Conservation (phyloP, 2,113 vertebrate genomes). For the Setophaga petechia region DNA sequence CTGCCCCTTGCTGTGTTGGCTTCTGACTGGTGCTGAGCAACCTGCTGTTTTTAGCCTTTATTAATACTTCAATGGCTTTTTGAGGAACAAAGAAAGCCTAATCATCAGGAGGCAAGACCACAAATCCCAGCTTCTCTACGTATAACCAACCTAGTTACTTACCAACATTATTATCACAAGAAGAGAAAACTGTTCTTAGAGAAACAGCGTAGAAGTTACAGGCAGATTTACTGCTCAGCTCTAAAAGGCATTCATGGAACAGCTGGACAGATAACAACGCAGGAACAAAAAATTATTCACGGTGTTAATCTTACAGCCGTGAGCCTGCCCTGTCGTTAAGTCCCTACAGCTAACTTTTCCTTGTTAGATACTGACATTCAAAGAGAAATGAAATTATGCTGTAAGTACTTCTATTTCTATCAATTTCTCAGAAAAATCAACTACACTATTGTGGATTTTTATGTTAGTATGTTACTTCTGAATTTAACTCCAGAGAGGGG, state of each 20-base stretch:
- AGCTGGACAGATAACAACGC: not conserved
- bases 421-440: not conserved
- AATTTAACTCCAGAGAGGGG: not conserved
- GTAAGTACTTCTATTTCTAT: not conserved
- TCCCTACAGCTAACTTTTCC: not conserved
- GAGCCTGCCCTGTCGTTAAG: not conserved
- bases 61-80: not conserved
- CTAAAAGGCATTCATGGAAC: not conserved
- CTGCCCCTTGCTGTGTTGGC: accelerated
- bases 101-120: not conserved
- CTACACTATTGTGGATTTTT: not conserved
- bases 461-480: not conserved
- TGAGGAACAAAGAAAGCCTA: not conserved
- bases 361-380: not conserved
- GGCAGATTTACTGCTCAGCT: not conserved
- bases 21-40: not conserved
- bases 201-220: not conserved
- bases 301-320: accelerated
- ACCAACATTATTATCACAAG: not conserved
- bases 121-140: not conserved
- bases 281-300: not conserved
- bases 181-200: not conserved
- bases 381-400: not conserved
- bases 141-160: not conserved
- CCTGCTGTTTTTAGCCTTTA: not conserved